These are phyloP conservation scores for Hyperopisus bebe DNA, from an alignment of 2,113 vertebrate species.

Conservation along the genomic window DNA sequence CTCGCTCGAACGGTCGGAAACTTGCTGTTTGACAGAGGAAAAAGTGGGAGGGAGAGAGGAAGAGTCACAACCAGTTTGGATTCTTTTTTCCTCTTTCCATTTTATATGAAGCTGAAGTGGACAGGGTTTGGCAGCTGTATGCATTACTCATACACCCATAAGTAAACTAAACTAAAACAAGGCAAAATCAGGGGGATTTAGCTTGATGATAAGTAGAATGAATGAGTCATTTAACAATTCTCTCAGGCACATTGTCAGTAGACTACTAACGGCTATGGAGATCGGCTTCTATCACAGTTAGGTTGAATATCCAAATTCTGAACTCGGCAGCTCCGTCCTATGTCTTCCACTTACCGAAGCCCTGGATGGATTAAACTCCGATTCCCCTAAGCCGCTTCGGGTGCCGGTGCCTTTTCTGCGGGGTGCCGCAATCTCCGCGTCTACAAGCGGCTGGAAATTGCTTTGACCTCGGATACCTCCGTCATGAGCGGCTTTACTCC, in stretches of 20 bases:
- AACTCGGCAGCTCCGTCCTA: neutral
- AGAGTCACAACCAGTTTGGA: neutral
- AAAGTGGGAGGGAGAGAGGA: neutral
- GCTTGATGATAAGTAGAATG: neutral
- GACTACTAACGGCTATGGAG: neutral
- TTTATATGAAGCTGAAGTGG: neutral
- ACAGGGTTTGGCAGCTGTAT: neutral
- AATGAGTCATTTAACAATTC: neutral
- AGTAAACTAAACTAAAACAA: neutral
- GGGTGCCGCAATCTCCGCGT: neutral
- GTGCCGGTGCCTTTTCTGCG: constrained; percentile 20
- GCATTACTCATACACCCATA: neutral
- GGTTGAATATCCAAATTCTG: neutral
- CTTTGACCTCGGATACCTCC: neutral
- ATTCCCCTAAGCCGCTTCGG: neutral
- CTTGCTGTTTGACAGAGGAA: neutral
- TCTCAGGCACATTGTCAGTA: neutral
- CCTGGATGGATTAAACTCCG: neutral
- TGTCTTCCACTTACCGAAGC: neutral
- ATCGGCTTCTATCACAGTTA: neutral
- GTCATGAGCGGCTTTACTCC: neutral
- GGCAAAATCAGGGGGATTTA: neutral
- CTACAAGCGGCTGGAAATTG: neutral
- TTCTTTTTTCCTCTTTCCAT: neutral
- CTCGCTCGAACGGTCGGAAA: neutral